Evolutionary conservation across 2,888 invertebrate species (phyloP).

Genomic region (Automeris io): DNA sequence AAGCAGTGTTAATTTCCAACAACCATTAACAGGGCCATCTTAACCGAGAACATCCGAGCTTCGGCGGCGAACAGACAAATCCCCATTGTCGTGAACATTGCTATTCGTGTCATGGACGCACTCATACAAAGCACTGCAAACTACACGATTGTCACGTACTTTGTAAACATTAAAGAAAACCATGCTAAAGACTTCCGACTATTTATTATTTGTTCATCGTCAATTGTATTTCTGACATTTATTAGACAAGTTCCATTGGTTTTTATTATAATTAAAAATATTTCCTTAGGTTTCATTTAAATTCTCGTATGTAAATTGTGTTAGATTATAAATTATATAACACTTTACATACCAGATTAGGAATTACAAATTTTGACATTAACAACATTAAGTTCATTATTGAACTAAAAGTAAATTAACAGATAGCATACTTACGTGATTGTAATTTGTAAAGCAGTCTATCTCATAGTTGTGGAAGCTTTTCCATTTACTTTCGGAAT

Average conservation of each 20-base stretch:
- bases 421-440: constrained; percentile 13
- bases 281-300: not conserved
- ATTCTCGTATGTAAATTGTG: not conserved
- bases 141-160: constrained; percentile 38
- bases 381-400: constrained; percentile 10
- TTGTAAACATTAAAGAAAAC: constrained; percentile 39
- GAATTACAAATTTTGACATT: not conserved
- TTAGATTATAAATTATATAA: not conserved
- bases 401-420: constrained; percentile 13
- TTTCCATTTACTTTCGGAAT: constrained; percentile 20
- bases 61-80: constrained; percentile 39
- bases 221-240: constrained; percentile 13
- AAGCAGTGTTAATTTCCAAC: constrained; percentile 54
- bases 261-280: constrained; percentile 8
- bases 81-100: constrained; percentile 38
- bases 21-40: constrained; percentile 50
- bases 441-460: constrained; percentile 14
- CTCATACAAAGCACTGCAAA: constrained; percentile 20
- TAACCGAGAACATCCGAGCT: constrained; percentile 41
- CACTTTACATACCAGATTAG: not conserved
- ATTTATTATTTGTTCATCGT: constrained; percentile 13
- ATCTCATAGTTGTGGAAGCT: constrained; percentile 12
- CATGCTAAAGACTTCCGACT: constrained; percentile 31
- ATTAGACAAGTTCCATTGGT: constrained; percentile 18
- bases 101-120: constrained; percentile 47